Conservation (phyloP, 2,888 invertebrate genomes). For the Frankliniella intonsa region DNA sequence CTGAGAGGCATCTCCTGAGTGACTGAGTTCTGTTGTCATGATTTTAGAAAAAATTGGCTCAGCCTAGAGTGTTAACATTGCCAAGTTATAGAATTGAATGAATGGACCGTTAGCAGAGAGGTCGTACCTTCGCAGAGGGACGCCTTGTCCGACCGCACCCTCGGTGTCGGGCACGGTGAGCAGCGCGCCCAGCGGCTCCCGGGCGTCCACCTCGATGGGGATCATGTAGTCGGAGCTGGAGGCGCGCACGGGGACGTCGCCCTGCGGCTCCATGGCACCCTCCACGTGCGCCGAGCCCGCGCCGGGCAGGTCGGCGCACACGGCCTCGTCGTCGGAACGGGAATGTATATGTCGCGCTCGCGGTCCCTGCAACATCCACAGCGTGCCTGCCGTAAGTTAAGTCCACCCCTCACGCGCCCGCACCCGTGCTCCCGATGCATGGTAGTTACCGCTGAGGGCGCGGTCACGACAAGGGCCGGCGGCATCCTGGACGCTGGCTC, state of each 20-base stretch:
- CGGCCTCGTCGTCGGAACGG: neutral
- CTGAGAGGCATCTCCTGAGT: slow-evolving; percentile 31
- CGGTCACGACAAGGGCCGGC: neutral
- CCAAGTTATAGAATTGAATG: no score
- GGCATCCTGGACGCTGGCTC: neutral
- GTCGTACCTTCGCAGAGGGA: neutral
- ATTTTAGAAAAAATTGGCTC: neutral
- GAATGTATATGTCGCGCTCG: no score
- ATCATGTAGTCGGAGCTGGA: neutral
- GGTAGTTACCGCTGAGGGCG: neutral
- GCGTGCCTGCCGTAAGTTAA: neutral
- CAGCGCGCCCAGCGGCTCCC: neutral
- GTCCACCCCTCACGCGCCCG: no score
- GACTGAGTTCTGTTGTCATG: neutral
- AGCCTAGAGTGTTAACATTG: neutral
- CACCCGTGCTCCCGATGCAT: no score
- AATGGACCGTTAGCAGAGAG: neutral
- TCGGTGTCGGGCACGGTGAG: neutral
- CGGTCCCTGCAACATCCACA: no score
- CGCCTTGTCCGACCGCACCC: neutral
- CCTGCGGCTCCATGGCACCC: neutral
- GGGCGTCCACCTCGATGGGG: slow-evolving; percentile 15
- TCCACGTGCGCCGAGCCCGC: neutral
- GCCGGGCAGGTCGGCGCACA: neutral
- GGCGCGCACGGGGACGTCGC: neutral